Percentiles rank a stretch among this genome's conserved stretches.
Conservation (phyloP, 1,140 invertebrate species). For the Steinernema feltiae region DNA sequence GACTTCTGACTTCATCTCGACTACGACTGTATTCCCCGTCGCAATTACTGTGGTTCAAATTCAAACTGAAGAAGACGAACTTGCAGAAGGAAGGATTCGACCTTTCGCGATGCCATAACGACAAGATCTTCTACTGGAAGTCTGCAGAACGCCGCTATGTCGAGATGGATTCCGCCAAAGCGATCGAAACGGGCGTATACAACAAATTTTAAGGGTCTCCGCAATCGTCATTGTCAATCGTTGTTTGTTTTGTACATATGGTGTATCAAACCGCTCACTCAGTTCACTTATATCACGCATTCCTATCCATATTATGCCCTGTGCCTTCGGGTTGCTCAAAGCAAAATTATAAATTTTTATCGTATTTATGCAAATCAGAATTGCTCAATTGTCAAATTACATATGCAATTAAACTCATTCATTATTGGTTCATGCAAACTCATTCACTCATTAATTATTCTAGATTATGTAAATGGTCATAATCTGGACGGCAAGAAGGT, state of each 20-base stretch:
- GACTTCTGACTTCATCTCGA: too few species aligned
- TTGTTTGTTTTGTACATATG: neutral
- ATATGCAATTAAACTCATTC: too few species aligned
- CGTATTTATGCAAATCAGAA: neutral
- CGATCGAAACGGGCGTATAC: slow-evolving; percentile 34
- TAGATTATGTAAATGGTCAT: too few species aligned
- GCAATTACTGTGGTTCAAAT: too few species aligned
- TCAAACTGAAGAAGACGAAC: slow-evolving; percentile 86
- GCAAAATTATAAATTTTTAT: neutral
- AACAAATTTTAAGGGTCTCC: slow-evolving; percentile 24
- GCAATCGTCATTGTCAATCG: too few species aligned
- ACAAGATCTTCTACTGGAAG: slow-evolving; percentile 35
- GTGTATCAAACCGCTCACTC: neutral
- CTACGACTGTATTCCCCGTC: too few species aligned
- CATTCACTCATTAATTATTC: too few species aligned
- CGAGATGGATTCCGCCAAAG: slow-evolving; percentile 19
- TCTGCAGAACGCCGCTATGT: slow-evolving; percentile 22
- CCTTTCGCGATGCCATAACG: slow-evolving; percentile 60
- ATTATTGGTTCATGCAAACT: too few species aligned
- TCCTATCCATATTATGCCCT: too few species aligned
- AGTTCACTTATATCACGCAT: slow-evolving; percentile 5
- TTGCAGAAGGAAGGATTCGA: slow-evolving; percentile 85
- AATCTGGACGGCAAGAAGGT: too few species aligned
- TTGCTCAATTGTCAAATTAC: too few species aligned
- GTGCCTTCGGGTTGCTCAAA: neutral